Percentiles rank a stretch among this genome's conserved stretches.
These are phyloP conservation scores for Cataglyphis rosenhaueri DNA, from an alignment of 2,888 invertebrate genomes.

Conservation along the genomic window DNA sequence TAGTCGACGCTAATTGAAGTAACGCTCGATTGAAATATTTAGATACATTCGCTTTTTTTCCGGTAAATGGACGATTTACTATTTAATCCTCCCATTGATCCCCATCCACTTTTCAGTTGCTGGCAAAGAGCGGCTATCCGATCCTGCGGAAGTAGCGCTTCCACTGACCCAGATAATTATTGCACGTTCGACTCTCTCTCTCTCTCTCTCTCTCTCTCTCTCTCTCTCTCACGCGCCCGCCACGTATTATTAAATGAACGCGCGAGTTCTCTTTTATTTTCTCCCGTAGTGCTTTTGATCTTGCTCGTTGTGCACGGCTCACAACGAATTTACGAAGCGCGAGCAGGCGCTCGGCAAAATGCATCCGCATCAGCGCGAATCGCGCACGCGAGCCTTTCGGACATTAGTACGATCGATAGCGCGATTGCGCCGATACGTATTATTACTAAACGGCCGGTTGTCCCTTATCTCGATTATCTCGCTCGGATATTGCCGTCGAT, in stretches of 20 bases:
- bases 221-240: constrained; percentile 8
- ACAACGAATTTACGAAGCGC: constrained; percentile 38
- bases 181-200: constrained; percentile 46
- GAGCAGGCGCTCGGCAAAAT: constrained; percentile 24
- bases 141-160: constrained; percentile 46
- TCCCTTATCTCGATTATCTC: constrained; percentile 54
- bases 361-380: constrained; percentile 38
- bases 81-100: constrained; percentile 25
- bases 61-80: constrained; percentile 24
- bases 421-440: constrained; percentile 28
- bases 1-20: constrained; percentile 27
- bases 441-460: constrained; percentile 47
- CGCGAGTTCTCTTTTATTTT: constrained; percentile 36
- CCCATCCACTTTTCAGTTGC: constrained; percentile 38
- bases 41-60: constrained; percentile 12
- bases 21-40: constrained; percentile 28
- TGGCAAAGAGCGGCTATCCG: constrained; percentile 35
- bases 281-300: constrained; percentile 44
- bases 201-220: constrained; percentile 51
- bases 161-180: constrained; percentile 52
- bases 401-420: constrained; percentile 36
- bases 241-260: constrained; percentile 44
- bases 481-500: constrained; percentile 57
- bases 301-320: constrained; percentile 36
- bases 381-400: constrained; percentile 22